phyloP scores from a whole-genome alignment of 1,140 invertebrate genomes.

The Hyles vespertilio region DNA sequence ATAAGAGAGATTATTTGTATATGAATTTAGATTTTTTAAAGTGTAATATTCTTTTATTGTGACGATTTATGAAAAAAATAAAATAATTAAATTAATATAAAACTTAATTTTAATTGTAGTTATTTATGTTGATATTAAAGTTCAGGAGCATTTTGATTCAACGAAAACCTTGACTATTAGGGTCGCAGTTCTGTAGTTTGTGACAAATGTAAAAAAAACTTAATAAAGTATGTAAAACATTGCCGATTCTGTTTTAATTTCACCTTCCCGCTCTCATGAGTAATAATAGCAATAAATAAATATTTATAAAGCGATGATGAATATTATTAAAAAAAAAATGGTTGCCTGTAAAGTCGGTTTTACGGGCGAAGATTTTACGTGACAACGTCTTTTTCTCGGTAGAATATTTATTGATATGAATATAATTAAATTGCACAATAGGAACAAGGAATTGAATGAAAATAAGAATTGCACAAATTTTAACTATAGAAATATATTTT shows the following conservation, averaged over 20 bases:
- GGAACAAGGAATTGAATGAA: no score
- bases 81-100: slow-evolving; percentile 43
- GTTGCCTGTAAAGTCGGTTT: no score
- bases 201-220: slow-evolving; percentile 61
- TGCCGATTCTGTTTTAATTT: slow-evolving; percentile 24
- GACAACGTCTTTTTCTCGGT: no score
- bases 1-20: slow-evolving; percentile 69
- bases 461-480: no score
- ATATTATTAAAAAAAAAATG: no score
- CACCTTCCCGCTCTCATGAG: neutral
- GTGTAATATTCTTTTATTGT: slow-evolving; percentile 55
- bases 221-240: slow-evolving; percentile 63
- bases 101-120: slow-evolving; percentile 53
- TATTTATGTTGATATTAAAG: slow-evolving; percentile 53
- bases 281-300: no score
- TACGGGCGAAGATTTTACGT: no score
- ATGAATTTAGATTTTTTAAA: slow-evolving; percentile 68
- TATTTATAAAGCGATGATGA: no score
- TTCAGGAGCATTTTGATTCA: slow-evolving; percentile 64
- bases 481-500: no score
- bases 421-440: no score
- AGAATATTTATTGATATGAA: no score
- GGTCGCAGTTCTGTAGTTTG: slow-evolving; percentile 70
- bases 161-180: slow-evolving; percentile 57
- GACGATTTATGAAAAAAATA: slow-evolving; percentile 55